Evolutionary conservation across 2,888 invertebrate species (phyloP), one percentile per base, ranked within the genome.

Genomic region (Leptopilina syphax): DNA sequence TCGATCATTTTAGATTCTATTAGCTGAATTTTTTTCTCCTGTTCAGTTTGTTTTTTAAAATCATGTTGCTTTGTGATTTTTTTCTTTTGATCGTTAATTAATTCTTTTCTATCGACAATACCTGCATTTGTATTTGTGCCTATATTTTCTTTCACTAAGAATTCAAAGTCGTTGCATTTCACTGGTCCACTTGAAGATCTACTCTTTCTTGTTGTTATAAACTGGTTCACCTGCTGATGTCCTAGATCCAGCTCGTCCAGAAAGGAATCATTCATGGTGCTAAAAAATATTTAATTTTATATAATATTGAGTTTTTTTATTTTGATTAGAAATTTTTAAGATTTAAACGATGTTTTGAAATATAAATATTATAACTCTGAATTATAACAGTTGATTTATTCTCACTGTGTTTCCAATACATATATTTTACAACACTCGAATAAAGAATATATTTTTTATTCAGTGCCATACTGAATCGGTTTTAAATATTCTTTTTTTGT

Each of bases 151-250:
- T 79, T 63, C 27, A 65, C 34, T 12, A 10, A 65, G 12, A 80
- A 9, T 78, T 84, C 84, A 65, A 79, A 57, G 27, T 66, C 27
- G 1, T 44, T 47, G 60, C 47, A 18, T 76, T 63, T 76, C 65
- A 86, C 85, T 13, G 84, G 83, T 65, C 76, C 77, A 8, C 86
- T 85, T 6, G 86, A 78, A 3, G 87, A 86, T 10, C 85, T 84
- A 12, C 80, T 83, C 54, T 83, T 81, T 65, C 91, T 87, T 5
- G 86, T 87, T 0, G 91, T 91, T 66, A 91, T 82, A 78, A 89
- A 85, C n/a, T 87, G 81, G 66, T 86, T 87, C 41, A 81, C 82
- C 41, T 24, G 27, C 7, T n/a, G 70, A 27, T 27, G 70, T 34
- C 54, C 70, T 34, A n/a, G 1, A 13, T 81, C 82, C 24, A 83